These are phyloP conservation scores for Petrocephalus microphthalmus DNA, from an alignment of 2,113 vertebrate species.

Conservation along the genomic window DNA sequence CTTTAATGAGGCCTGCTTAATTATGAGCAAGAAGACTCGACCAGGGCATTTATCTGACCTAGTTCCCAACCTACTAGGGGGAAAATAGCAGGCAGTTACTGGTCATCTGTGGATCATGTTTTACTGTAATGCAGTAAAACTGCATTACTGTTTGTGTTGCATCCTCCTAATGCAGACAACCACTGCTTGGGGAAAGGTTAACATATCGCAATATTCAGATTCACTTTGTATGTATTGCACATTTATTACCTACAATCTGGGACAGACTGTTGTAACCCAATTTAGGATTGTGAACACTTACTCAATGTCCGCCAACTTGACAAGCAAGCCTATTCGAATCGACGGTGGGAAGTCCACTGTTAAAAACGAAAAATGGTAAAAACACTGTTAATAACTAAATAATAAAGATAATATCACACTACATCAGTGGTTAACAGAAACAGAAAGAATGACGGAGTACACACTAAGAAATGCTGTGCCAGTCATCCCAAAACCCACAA, in stretches of 20 bases:
- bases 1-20: background rate
- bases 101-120: background rate
- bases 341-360: slow-evolving; percentile 88
- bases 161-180: background rate
- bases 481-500: background rate
- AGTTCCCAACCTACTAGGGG: background rate
- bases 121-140: background rate
- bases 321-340: slow-evolving; percentile 78
- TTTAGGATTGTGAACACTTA: slow-evolving; percentile 56
- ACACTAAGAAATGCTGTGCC: background rate
- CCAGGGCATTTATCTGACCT: background rate
- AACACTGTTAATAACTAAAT: background rate
- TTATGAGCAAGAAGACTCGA: background rate
- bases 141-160: background rate
- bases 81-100: background rate
- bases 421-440: background rate
- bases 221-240: background rate
- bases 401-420: background rate
- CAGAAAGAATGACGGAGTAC: background rate
- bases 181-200: background rate
- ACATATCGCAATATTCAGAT: background rate
- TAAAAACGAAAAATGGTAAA: slow-evolving; percentile 28
- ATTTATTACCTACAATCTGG: background rate
- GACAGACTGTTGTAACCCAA: background rate
- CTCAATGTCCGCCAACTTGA: slow-evolving; percentile 91